Evolutionary conservation across 2,113 vertebrate species (phyloP).

Genomic region (Charadrius vociferus): DNA sequence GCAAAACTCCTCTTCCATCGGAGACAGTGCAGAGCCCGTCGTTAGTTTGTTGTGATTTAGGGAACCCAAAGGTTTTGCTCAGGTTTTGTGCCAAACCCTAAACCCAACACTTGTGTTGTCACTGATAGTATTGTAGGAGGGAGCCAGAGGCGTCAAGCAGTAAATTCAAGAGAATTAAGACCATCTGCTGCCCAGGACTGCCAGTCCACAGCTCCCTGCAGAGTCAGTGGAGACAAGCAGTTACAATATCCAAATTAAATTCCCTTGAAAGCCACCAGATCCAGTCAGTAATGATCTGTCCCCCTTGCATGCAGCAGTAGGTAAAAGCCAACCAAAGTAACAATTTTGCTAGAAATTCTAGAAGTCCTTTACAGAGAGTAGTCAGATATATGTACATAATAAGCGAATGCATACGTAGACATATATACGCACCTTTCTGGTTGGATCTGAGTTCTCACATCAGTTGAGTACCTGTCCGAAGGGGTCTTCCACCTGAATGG

Average conservation of each 20-base stretch:
- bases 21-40: neutral
- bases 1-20: neutral
- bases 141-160: neutral
- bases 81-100: neutral
- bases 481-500: neutral
- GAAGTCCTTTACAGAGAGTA: neutral
- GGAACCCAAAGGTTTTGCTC: neutral
- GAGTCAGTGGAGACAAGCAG: neutral
- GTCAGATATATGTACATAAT: neutral
- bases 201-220: neutral
- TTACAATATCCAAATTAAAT: neutral
- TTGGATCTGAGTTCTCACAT: neutral
- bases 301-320: neutral
- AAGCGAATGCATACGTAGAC: neutral
- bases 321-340: neutral
- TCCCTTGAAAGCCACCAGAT: constrained; percentile 9
- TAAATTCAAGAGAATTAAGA: constrained; percentile 29
- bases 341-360: neutral
- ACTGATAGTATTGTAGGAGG: neutral
- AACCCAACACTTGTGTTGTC: neutral
- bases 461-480: neutral
- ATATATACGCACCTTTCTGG: neutral
- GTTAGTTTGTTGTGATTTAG: neutral
- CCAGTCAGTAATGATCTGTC: neutral
- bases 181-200: constrained; percentile 25